Conservation (phyloP, 1,140 invertebrate genomes). For the Yoshiicerus persimilis region DNA sequence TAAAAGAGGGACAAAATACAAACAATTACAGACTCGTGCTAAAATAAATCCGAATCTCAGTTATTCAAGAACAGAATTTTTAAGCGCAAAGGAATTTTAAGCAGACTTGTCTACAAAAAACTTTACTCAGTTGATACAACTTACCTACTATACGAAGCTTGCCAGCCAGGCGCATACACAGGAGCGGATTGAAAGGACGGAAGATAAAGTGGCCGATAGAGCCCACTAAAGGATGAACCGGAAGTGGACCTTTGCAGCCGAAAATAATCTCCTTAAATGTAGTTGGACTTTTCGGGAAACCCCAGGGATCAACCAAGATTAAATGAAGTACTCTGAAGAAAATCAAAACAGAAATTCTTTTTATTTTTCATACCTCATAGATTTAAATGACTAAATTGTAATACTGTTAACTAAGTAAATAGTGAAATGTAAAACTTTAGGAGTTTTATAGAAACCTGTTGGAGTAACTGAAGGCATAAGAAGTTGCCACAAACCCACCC, state of each 20-base stretch:
- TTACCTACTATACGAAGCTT: not conserved
- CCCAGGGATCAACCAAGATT: slow-evolving; percentile 95
- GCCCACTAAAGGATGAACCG: slow-evolving; percentile 69
- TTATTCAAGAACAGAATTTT: too few species aligned
- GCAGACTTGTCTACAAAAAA: too few species aligned
- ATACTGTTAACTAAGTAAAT: too few species aligned
- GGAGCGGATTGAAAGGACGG: slow-evolving; percentile 73
- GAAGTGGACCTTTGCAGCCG: slow-evolving; percentile 22
- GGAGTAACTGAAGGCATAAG: slow-evolving; percentile 83
- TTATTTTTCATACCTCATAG: too few species aligned
- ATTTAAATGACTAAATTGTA: too few species aligned
- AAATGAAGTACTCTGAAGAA: slow-evolving; percentile 74
- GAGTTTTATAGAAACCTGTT: slow-evolving; percentile 52
- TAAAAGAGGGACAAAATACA: too few species aligned
- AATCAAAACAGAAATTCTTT: not conserved
- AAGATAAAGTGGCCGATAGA: slow-evolving; percentile 85
- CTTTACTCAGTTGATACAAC: too few species aligned
- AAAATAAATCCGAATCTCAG: too few species aligned
- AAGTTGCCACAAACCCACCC: slow-evolving; percentile 90
- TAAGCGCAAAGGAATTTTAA: too few species aligned
- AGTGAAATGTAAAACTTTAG: too few species aligned
- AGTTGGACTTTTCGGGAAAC: slow-evolving; percentile 79
- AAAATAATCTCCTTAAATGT: slow-evolving; percentile 56
- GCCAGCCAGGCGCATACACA: not conserved
- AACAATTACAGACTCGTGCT: too few species aligned